Evolutionary conservation across 2,113 vertebrate genomes (phyloP), one percentile per base, ranked within the genome.

Genomic region (Notothenia coriiceps): DNA sequence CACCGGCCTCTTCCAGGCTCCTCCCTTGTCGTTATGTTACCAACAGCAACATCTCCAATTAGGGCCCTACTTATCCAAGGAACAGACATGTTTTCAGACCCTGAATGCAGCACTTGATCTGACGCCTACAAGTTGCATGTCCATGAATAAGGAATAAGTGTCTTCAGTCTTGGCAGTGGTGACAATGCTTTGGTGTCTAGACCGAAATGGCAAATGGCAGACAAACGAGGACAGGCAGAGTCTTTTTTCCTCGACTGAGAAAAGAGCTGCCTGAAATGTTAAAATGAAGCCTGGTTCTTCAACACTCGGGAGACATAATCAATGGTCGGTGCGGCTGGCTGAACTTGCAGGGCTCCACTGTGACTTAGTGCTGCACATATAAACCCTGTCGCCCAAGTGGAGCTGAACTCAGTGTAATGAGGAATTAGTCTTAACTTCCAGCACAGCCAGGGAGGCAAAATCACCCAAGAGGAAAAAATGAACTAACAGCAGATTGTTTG

Each of bases 91-190:
- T 59, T 77, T 77, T 74, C 69, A 63, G 59, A 70, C 61, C 72
- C 65, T 5, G 17, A 70, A 81, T 55, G 43, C 15, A 74, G 62
- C 61, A 77, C 51, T 35, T 8, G 75, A 61, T 33, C 49, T 73
- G 73, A 40, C 40, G 51, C 13, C 33, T 17, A 51, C 63, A 85
- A 54, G 74, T 59, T 15, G 25, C 71, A 49, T 91, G 66, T 15
- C 18, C 71, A 49, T 91, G 66, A 91, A 93, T 89, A 76, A 66
- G 64, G 49, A 77, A 90, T 92, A 82, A 85, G 73, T 63, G 74
- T 73, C 46, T 69, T 73, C 57, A 77, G 68, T 49, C 46, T 1
- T 8, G 35, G 46, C 67, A 44, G 47, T 22, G 15, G 29, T 33
- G 70, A 77, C 56, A 80, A 54, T 13, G 52, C 51, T 57, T 44